phyloP scores from a whole-genome alignment of 2,888 invertebrate species.

The Ochropacha duplaris region DNA sequence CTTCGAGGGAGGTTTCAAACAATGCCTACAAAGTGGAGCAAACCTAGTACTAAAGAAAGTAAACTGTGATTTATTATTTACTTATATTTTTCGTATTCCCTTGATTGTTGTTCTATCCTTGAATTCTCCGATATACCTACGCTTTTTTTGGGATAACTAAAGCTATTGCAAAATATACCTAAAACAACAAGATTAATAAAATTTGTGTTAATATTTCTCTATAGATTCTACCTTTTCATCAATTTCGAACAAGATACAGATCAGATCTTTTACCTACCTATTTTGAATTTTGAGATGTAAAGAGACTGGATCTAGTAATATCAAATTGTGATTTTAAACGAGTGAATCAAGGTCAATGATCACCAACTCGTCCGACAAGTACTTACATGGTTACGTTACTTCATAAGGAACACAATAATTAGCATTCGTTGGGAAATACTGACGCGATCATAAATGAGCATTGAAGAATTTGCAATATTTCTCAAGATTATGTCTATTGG shows the following conservation, averaged over 20 bases:
- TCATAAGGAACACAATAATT: background rate
- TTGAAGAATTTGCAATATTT: background rate
- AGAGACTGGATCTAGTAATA: background rate
- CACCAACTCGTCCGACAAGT: background rate
- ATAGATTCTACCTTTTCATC: background rate
- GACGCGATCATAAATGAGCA: background rate
- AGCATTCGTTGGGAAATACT: background rate
- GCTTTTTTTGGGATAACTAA: background rate
- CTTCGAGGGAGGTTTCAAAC: background rate
- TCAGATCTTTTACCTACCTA: background rate
- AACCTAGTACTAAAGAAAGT: background rate
- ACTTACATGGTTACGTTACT: background rate
- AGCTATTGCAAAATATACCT: no score
- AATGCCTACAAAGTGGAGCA: background rate
- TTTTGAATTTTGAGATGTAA: background rate
- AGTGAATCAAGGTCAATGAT: background rate
- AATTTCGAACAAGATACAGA: background rate
- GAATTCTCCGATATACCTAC: background rate
- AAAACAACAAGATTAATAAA: no score
- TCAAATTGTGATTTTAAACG: background rate
- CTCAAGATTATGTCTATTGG: no score
- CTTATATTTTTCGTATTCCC: background rate
- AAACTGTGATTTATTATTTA: background rate
- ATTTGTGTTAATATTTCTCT: no score
- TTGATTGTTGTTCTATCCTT: background rate